phyloP scores from a whole-genome alignment of 2,113 vertebrate genomes.

The Pyrgilauda ruficollis region DNA sequence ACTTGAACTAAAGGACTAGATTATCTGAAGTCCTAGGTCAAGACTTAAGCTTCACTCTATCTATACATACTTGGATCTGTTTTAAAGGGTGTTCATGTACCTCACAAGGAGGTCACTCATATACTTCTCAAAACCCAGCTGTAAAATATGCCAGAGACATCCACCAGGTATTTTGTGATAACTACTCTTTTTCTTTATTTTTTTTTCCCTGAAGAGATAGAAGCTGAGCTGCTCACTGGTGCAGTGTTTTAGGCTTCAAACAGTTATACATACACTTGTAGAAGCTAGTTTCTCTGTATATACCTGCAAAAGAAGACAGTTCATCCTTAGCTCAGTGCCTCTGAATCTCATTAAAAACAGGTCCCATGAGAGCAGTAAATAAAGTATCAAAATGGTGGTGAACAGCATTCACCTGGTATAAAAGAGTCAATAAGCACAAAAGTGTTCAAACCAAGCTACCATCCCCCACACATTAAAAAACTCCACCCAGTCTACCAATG shows the following conservation, averaged over 20 bases:
- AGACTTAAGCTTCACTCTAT: neutral
- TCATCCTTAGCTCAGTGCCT: neutral
- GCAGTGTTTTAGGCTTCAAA: neutral
- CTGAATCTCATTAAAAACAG: neutral
- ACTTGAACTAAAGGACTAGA: neutral
- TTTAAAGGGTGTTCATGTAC: neutral
- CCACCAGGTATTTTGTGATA: neutral
- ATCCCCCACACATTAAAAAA: neutral
- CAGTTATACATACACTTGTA: neutral
- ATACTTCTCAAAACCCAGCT: neutral
- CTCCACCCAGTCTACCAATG: neutral
- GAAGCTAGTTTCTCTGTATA: neutral
- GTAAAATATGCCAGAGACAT: neutral
- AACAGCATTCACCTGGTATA: neutral
- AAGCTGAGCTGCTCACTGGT: neutral
- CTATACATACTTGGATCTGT: neutral
- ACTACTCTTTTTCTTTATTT: neutral
- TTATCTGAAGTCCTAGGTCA: neutral
- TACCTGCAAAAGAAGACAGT: neutral
- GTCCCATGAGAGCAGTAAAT: neutral
- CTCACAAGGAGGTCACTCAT: neutral
- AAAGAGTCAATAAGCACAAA: neutral
- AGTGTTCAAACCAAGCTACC: neutral
- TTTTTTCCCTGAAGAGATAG: neutral
- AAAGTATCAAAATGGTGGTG: neutral